phyloP scores from a whole-genome alignment of 53 echinoderm and acorn worm species.

The Echinometra lucunter region DNA sequence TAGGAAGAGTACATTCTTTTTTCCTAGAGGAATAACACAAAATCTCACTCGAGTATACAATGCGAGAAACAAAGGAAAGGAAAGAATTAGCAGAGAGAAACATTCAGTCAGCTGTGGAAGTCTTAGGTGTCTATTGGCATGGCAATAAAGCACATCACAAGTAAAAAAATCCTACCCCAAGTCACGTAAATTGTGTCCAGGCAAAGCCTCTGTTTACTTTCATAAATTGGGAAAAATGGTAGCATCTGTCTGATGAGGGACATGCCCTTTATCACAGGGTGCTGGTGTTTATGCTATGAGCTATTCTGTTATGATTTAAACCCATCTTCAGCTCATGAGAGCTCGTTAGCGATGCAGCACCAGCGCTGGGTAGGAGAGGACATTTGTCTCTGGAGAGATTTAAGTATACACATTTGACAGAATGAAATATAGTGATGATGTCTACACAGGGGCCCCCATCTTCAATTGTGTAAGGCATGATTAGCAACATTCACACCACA shows the following conservation, averaged over 20 bases:
- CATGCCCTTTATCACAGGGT: background rate
- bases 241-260: background rate
- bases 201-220: constrained; percentile 26
- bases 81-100: background rate
- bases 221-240: constrained; percentile 37
- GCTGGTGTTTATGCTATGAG: background rate
- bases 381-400: background rate
- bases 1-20: no score
- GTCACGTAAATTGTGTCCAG: constrained; percentile 18
- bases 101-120: background rate
- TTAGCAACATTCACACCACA: no score
- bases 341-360: constrained; percentile 15
- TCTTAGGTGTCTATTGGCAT: constrained; percentile 21
- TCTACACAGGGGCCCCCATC: constrained; percentile 12
- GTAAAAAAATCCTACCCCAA: background rate
- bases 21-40: no score
- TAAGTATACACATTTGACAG: constrained; percentile 2
- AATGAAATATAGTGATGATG: background rate
- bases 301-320: constrained; percentile 14
- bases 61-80: background rate
- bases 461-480: background rate
- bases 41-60: no score
- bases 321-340: background rate
- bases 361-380: background rate
- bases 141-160: background rate